Evolutionary conservation across 2,113 vertebrate species (phyloP).

Genomic region (Gymnogyps californianus): DNA sequence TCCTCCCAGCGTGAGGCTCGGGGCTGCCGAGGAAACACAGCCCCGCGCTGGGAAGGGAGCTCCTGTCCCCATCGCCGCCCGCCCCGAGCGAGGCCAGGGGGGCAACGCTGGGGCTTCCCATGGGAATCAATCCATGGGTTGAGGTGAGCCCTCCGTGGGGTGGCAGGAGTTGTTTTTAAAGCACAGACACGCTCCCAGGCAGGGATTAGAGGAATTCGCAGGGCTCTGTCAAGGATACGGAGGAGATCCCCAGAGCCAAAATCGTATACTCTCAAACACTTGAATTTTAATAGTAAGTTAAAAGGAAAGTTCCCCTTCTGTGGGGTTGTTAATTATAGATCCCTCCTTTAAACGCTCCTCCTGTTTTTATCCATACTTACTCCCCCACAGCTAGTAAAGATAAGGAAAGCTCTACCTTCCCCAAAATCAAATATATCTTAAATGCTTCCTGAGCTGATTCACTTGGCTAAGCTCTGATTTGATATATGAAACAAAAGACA

Average conservation of each 20-base stretch:
- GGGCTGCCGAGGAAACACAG: neutral
- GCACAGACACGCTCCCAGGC: neutral
- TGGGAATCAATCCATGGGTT: neutral
- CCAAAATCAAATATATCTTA: conserved; percentile 51
- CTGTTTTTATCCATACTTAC: conserved; percentile 36
- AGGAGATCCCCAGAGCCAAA: conserved; percentile 38
- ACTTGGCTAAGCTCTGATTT: conserved; percentile 37
- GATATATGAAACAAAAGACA: conserved; percentile 31
- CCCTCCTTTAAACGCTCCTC: conserved; percentile 28
- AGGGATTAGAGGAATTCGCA: conserved; percentile 16
- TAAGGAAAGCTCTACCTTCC: conserved; percentile 33
- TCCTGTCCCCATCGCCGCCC: neutral
- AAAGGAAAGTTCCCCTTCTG: conserved; percentile 53
- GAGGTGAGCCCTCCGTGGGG: neutral
- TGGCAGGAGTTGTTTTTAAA: neutral
- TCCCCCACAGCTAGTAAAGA: conserved; percentile 39
- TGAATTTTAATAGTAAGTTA: conserved; percentile 45
- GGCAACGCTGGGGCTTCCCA: neutral
- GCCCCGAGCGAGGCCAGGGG: no score
- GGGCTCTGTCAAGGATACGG: conserved; percentile 9
- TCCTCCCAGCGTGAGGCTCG: neutral
- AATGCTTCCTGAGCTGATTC: conserved; percentile 51
- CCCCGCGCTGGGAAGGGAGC: neutral
- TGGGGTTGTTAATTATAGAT: conserved; percentile 64
- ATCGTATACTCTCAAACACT: neutral